Conservation (phyloP, 1,140 invertebrate species). For the Spodoptera litura region DNA sequence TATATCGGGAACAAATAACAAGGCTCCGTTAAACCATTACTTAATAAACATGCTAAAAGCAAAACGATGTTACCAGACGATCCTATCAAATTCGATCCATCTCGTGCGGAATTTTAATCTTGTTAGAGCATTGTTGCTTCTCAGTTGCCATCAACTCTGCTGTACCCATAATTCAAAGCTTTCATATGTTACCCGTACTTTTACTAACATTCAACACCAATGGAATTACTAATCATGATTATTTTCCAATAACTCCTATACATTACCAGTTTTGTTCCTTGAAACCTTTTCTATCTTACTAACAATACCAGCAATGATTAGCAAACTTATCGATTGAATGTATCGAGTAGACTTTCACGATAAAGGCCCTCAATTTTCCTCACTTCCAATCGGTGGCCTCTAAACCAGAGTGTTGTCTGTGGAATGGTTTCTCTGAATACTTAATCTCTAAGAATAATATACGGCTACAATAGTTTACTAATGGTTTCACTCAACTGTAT, state of each 20-base stretch:
- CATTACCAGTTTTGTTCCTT: not conserved
- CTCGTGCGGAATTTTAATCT: slow-evolving; percentile 41
- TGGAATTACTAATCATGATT: not conserved
- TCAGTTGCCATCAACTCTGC: slow-evolving; percentile 32
- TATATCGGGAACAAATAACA: too few relatives aligned
- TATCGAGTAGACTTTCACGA: not conserved
- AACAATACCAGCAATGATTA: slow-evolving; percentile 1
- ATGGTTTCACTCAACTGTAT: too few relatives aligned
- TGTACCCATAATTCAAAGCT: slow-evolving; percentile 39
- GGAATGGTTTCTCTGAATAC: not conserved
- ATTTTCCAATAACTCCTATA: not conserved
- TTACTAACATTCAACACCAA: not conserved
- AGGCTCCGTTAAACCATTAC: slow-evolving; percentile 4
- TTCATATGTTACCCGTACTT: slow-evolving; percentile 22
- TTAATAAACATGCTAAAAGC: slow-evolving; percentile 32
- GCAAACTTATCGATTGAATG: not conserved
- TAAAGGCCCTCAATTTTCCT: slow-evolving; percentile 18
- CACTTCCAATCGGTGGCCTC: slow-evolving; percentile 19
- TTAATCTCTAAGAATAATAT: too few relatives aligned
- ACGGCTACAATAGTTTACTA: too few relatives aligned
- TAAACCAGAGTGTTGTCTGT: not conserved
- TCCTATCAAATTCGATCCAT: slow-evolving; percentile 36
- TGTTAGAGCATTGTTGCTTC: slow-evolving; percentile 31
- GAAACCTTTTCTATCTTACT: not conserved
- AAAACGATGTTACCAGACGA: slow-evolving; percentile 29